Evolutionary conservation across 2,113 vertebrate species (phyloP).

Genomic region (Toxotes chatareus): DNA sequence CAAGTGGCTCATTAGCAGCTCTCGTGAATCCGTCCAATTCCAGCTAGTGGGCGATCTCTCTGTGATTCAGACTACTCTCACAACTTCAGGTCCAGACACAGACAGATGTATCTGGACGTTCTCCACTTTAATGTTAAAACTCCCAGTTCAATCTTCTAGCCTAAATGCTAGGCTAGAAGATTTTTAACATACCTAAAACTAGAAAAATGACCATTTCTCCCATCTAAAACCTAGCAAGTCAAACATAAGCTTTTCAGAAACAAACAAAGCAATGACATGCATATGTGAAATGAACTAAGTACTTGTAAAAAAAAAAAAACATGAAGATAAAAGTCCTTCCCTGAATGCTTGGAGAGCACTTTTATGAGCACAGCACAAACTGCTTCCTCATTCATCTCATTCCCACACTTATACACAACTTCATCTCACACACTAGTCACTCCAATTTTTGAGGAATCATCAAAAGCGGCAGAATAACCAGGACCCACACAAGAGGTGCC

Average conservation of each 20-base stretch:
- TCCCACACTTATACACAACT: slow-evolving; percentile 8
- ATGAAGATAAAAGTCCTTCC: not conserved
- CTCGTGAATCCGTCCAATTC: slow-evolving; percentile 55
- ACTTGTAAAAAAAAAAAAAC: too few species aligned
- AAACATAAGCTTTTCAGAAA: too few species aligned
- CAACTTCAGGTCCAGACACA: slow-evolving; percentile 6
- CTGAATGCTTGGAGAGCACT: slow-evolving; percentile 1
- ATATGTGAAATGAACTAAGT: slow-evolving; percentile 1
- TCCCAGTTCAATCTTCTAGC: not conserved
- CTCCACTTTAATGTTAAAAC: not conserved
- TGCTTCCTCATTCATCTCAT: slow-evolving; percentile 25
- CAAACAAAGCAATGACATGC: not conserved
- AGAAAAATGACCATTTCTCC: not conserved
- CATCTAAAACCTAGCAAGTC: too few species aligned
- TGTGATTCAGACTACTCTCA: slow-evolving; percentile 35
- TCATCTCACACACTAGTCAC: slow-evolving; percentile 17
- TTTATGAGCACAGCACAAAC: slow-evolving; percentile 12
- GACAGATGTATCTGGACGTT: not conserved
- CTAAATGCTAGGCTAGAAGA: not conserved
- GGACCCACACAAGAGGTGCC: slow-evolving; percentile 33
- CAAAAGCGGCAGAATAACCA: slow-evolving; percentile 36
- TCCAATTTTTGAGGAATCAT: slow-evolving; percentile 40
- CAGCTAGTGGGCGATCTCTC: slow-evolving; percentile 28
- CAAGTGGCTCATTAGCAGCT: slow-evolving; percentile 70
- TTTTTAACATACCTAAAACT: not conserved